Base-by-base conservation (phyloP, 2,888 invertebrate species). In the Athalia circularis region DNA sequence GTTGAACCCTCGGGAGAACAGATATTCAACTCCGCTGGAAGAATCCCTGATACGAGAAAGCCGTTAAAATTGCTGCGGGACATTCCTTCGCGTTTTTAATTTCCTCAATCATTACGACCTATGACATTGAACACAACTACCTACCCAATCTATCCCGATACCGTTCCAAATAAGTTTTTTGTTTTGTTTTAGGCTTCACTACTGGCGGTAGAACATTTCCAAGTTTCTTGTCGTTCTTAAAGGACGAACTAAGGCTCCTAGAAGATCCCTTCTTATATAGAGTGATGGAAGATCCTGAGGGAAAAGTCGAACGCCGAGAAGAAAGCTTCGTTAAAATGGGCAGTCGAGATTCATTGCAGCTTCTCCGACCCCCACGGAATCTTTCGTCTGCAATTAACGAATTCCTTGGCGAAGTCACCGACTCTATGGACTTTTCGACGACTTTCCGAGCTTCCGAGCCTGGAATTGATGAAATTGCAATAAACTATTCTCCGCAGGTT, bases 141-240 rank as follows among this genome's bases (percentile, higher is more conserved):
- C 2, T 78, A 84, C 84, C 80, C 80, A 80, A 80, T 84, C 81
- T 85, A 45, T 82, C 84, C 45, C 80, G 84, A 82, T 88, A 83
- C 77, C 84, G 83, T 77, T 87, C 85, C 83, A 85, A 82, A 79
- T 88, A 87, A 29, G 86, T 86, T 62, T 79, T 80, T 29, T 82
- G 79, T 77, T 83, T 85, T 77, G 79, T 81, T 48, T 64, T 47
- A 79, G 77, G 29, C 75, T 78, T 57, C 80, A 68, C 45, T 61
- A 52, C 61, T 48, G 67, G 65, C 54, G 72, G 74, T 61, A 83
- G 77, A 52, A 80, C 81, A 75, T 83, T 84, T 80, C 77, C 81
- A 47, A 85, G 82, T 75, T 86, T 87, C 82, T 87, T 87, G 72
- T 85, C 80, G 68, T 80, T 68, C 80, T 81, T 84, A 80, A 77